Base-by-base conservation (phyloP, 2,888 invertebrate species). In the Hirudinaria manillensis region DNA sequence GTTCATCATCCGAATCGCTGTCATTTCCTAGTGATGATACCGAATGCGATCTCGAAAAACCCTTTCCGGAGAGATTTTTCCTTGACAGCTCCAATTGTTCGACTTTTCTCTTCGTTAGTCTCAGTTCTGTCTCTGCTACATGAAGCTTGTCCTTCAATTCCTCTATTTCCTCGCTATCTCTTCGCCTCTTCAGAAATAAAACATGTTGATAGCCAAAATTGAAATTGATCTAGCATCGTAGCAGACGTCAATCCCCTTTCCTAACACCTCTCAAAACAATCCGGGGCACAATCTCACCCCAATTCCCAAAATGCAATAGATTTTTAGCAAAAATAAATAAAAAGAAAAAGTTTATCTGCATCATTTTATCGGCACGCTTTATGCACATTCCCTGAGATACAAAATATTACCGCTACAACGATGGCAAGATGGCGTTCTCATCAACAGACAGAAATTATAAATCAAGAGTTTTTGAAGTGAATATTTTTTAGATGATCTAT, bases 101-200 rank as follows among this genome's bases (percentile, higher is more conserved):
- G 19, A 61, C 27, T 36, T 45, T 56, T n/a, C 45, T 56, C 56
- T 73, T 73, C 13, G 73, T 36, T 45, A 65, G 27, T 16, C 55
- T 65, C 36, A 73, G 32, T 21, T 73, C 73, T 36, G 73, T 38
- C 27, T 77, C 75, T n/a, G 72, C 53, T 38, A 76, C 24, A 27
- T 67, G 27, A 71, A 73, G 51, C 32, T 73, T 61, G 13, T 72
- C 76, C 45, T 67, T 72, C 70, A 67, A 29, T 13, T 76, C 76
- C 38, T 55, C 56, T 13, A 73, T 27, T 24, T 38, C 61, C 7
- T 61, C 61, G 19, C 61, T 61, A 27, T 61, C 61, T 61, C n/a
- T 61, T 61, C 29, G 13, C 24, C 61, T 24, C 61, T 61, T 24
- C 10, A 61, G n/a, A 61, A 61, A 24, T 10, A 61, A 29, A 24